Conservation (phyloP, 2,888 invertebrate genomes). For the Thysanoteuthis rhombus region DNA sequence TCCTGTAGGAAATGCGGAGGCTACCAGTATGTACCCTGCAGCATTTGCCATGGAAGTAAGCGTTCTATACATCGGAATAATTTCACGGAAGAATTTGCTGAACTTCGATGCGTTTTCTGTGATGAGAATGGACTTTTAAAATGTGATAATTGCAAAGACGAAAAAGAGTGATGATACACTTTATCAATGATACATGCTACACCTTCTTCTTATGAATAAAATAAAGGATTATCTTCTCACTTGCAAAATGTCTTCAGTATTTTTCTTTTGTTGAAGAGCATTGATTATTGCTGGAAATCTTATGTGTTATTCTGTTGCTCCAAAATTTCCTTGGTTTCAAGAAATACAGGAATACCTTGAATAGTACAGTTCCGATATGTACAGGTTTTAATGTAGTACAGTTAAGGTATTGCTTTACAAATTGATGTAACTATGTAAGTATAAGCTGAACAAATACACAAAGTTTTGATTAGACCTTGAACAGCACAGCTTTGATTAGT, state of each 20-base stretch:
- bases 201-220: not conserved
- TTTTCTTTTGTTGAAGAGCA: no score
- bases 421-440: no score
- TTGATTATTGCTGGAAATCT: no score
- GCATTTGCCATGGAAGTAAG: conserved; percentile 93
- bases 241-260: not conserved
- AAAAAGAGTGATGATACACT: conserved; percentile 56
- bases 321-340: no score
- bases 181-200: not conserved
- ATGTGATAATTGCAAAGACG: conserved; percentile 80
- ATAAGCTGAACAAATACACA: no score
- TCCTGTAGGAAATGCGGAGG: conserved; percentile 92
- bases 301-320: no score
- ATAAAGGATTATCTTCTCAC: not conserved
- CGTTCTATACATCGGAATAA: conserved; percentile 93
- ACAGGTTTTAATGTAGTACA: no score
- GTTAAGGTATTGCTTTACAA: no score
- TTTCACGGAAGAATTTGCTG: conserved; percentile 92
- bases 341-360: no score
- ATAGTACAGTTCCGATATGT: no score
- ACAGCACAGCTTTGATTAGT: no score
- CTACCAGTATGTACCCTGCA: conserved; percentile 88
- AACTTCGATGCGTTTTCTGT: conserved; percentile 74
- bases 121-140: conserved; percentile 92
- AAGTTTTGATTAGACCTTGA: no score